These are phyloP conservation scores for Teleogryllus occipitalis DNA, from an alignment of 1,140 invertebrate species.

Conservation along the genomic window DNA sequence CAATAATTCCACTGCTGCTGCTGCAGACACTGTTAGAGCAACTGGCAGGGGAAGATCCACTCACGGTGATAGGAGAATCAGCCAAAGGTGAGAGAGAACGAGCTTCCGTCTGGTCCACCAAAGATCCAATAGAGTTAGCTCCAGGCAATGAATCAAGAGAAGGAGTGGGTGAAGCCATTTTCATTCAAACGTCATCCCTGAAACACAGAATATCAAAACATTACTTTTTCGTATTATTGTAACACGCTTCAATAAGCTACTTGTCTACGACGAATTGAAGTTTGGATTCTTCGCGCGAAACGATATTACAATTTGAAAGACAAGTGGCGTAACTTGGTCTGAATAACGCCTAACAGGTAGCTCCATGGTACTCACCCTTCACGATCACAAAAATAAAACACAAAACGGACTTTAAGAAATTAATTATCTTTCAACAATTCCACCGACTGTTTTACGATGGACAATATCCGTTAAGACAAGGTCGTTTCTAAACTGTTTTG, in stretches of 20 bases:
- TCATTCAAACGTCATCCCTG: conserved; percentile 61
- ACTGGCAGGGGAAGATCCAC: conserved; percentile 70
- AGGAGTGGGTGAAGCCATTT: conserved; percentile 75
- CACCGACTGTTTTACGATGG: too few relatives aligned
- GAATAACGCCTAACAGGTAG: neutral
- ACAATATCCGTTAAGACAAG: too few relatives aligned
- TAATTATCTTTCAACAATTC: too few relatives aligned
- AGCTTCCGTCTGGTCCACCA: conserved; percentile 55
- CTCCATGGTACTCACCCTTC: neutral
- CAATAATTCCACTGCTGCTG: conserved; percentile 22
- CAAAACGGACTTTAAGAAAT: too few relatives aligned
- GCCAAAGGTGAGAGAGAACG: conserved; percentile 47
- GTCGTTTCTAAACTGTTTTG: too few relatives aligned
- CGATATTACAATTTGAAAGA: neutral
- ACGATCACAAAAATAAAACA: neutral
- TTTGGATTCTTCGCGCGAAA: neutral
- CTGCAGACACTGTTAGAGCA: conserved; percentile 48
- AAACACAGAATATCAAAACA: conserved; percentile 32
- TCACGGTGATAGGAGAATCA: conserved; percentile 67
- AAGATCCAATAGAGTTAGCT: conserved; percentile 80
- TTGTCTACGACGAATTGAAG: neutral
- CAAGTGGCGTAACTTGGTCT: neutral
- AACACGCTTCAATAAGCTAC: neutral
- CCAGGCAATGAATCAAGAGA: conserved; percentile 81
- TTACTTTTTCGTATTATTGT: neutral